Base-by-base conservation (phyloP, 2,888 invertebrate species). In the Phania funesta region DNA sequence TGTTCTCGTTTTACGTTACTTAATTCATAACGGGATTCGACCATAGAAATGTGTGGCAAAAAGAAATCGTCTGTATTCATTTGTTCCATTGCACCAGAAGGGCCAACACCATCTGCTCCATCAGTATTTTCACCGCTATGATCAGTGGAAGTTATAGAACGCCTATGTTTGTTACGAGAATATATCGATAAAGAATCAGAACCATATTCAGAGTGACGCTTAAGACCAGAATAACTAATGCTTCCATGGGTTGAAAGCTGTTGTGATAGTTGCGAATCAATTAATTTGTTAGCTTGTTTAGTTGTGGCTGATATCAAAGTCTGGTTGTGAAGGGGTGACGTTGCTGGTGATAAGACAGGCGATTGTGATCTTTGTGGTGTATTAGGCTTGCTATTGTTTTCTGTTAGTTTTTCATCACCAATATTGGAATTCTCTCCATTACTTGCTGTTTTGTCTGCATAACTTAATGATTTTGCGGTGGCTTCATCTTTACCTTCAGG, bases 11-110 rank as follows among this genome's bases (percentile, higher is more conserved):
- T 91, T 3, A 91, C 87, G 64, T 85, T 87, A 71, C 87, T 87
- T 48, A 90, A 82, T 80, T 91, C 90, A 71, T 89, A 91, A 56
- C 91, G 88, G 11, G 88, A 86, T 80, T 91, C 91, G 2, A 87
- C 87, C 89, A 91, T 90, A 4, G 91, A 89, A 56, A 91, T 90
- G 81, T 91, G 91, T 3, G 90, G 88, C 77, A 91, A 80, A 85
- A 91, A 91, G 82, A 89, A 90, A 77, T 91, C 91, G 29, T 91
- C 91, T 9, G 89, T 77, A 68, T 87, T 90, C 46, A 91, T 86
- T 29, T 89, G 86, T 54, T 91, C 91, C 87, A 91, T 87, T 68
- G 88, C 88, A 54, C 88, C 87, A 79, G 88, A 87, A 80, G 88
- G 87, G 41, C 44, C 68, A 54, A 87, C 88, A 38, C 88, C 87